phyloP scores from a whole-genome alignment of 2,113 vertebrate species.

The Aix galericulata region DNA sequence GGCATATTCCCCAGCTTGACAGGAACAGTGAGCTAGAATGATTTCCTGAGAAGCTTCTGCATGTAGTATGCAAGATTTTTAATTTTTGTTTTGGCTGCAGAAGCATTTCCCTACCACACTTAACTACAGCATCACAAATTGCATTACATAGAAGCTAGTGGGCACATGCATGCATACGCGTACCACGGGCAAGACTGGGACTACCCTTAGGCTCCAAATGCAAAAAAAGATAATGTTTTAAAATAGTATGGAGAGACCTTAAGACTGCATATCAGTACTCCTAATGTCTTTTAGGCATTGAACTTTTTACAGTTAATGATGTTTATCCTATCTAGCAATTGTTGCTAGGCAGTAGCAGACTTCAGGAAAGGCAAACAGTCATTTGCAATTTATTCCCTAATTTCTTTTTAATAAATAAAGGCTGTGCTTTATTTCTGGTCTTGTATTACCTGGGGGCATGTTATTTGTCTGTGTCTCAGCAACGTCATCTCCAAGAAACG shows the following conservation, averaged over 20 bases:
- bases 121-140: not conserved
- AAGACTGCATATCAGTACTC: not conserved
- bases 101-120: not conserved
- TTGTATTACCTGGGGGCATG: not conserved
- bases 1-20: not conserved
- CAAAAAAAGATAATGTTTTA: not conserved
- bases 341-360: constrained; percentile 32
- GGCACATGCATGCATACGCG: fast-evolving
- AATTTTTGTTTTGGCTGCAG: constrained; percentile 42
- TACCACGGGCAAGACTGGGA: not conserved
- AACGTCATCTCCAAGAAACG: not conserved
- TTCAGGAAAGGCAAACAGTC: constrained; percentile 25
- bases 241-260: not conserved
- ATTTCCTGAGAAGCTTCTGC: constrained; percentile 13
- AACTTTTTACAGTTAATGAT: constrained; percentile 14
- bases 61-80: not conserved
- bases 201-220: not conserved
- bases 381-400: constrained; percentile 49
- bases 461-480: not conserved
- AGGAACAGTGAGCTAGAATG: not conserved
- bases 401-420: constrained; percentile 43
- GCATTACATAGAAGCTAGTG: not conserved
- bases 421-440: constrained; percentile 11
- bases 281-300: not conserved
- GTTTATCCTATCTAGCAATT: constrained; percentile 38